Percentiles rank a stretch among this genome's conserved stretches.
phyloP scores from a whole-genome alignment of 1,140 invertebrate genomes.

The Drosophila prosaltans region DNA sequence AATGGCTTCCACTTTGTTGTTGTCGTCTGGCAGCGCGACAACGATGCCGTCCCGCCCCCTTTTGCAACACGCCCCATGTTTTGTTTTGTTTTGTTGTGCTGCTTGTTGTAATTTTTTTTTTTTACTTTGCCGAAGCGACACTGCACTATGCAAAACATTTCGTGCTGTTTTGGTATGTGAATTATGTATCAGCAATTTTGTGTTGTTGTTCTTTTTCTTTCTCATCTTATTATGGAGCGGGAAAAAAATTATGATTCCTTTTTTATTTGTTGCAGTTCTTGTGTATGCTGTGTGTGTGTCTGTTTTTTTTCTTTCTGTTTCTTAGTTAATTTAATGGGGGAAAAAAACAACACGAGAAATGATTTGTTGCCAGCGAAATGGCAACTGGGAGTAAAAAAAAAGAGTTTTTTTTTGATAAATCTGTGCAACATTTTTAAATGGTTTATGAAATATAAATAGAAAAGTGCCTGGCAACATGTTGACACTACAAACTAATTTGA shows the following conservation, averaged over 20 bases:
- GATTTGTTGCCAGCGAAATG: conserved; percentile 21
- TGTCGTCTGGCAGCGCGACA: conserved; percentile 59
- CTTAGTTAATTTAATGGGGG: conserved; percentile 50
- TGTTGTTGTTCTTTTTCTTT: conserved; percentile 14
- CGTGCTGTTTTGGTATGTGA: conserved; percentile 78
- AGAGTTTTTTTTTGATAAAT: not conserved
- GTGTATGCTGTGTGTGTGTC: not conserved
- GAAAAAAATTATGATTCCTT: conserved; percentile 34
- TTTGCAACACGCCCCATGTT: conserved; percentile 14
- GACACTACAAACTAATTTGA: conserved; percentile 20
- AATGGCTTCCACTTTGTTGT: conserved; percentile 80
- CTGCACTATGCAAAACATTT: conserved; percentile 63
- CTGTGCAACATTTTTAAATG: conserved; percentile 18
- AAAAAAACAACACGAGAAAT: conserved; percentile 32
- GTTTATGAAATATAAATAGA: conserved; percentile 15
- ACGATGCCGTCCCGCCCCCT: conserved; percentile 39
- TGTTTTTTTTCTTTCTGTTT: not conserved
- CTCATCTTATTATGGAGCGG: not conserved
- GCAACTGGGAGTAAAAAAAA: conserved; percentile 11
- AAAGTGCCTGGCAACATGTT: conserved; percentile 6
- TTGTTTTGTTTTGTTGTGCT: not conserved
- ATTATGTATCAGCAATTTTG: conserved; percentile 67
- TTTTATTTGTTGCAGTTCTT: not conserved
- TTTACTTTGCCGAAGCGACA: not conserved
- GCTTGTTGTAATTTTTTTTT: not conserved